Evolutionary conservation across 2,888 invertebrate species (phyloP), one percentile per base, ranked within the genome.

Genomic region (Acronicta leporina): DNA sequence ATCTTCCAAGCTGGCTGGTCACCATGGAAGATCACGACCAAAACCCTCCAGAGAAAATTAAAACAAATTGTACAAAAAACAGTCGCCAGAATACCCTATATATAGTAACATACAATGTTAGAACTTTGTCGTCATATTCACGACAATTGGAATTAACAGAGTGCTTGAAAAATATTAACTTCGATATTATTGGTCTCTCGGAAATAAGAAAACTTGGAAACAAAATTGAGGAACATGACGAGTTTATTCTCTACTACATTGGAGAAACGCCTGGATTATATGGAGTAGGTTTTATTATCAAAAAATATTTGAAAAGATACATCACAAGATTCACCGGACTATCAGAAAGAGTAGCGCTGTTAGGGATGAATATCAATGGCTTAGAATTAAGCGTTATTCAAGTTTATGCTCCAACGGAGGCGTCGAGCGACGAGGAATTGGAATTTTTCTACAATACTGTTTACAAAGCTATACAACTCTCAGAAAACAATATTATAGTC

Each of bases 351-450:
- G 20, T 20, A 20, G 20, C 20, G 20, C 4, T 20, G 20, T 4
- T 20, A 20, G 4, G 20, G 20, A 20, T 20, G 20, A 20, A 20
- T 20, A 20, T 20, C 20, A 20, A 20, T 20, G 4, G 4, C 20
- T 20, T 20, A 3, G 4, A 20, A 20, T 20, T 20, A 20, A 20
- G 20, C 4, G 56, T 70, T 3, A 61, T 70, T 48, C 66, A 73
- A 61, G 66, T 57, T 0, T 76, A 76, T 25, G 71, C 71, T 13
- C 75, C 73, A 9, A 73, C 75, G 0, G 68, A 64, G 35, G 0
- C 52, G 7, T 65, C 71, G 55, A 61, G 14, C 6, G 61, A 73
- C 3, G 46, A 63, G 6, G 68, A 72, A 42, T 51, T 73, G 0
- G 57, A 76, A 0, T 9, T 43, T 6, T 76, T 76, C 20, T 74